Evolutionary conservation across 2,797 vertebrate genomes (phyloP), one percentile per base, ranked within the genome.

Genomic region (Philypnodon macrostomus): DNA sequence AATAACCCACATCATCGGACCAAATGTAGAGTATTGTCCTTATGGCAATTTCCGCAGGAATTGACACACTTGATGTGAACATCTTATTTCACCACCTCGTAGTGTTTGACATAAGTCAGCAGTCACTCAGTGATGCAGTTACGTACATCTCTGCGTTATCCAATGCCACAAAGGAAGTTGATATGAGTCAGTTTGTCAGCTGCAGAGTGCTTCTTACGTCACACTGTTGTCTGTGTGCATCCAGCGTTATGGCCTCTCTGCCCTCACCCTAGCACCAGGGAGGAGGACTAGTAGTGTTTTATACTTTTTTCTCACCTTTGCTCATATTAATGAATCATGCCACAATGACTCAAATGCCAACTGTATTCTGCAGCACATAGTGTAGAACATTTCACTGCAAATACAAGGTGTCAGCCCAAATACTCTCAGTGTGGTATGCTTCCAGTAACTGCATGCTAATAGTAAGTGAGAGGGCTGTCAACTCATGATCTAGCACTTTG

Each of bases 401-500:
- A 37, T 27, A 12, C 23, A 8, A 47, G 16, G 52, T 56, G 58
- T 54, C 23, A 44, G 47, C 55, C 54, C 19, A 39, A 2, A 31
- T 59, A 7, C 6, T 35, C 32, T 48, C n/a, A n/a, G 52, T 2
- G 1, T 58, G 47, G 54, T n/a, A 33, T 21, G 71, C 75, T 86
- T 84, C 85, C 81, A 81, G 75, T 79, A 87, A 86, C 55, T n/a
- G n/a, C 48, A 44, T 73, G 78, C 70, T 81, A 81, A 85, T 69
- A 64, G 24, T 24, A 42, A 62, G 69, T 47, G 56, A 75, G 66
- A 67, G 27, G 50, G 49, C 58, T 51, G 65, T 69, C 69, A 77
- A 75, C 74, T 67, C 75, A 80, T 77, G 73, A 84, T 66, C 65
- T 66, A 64, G 79, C 70, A 48, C 65, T 73, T 67, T 67, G 62